Percentiles rank a stretch among this genome's conserved stretches.
Evolutionary conservation across 2,113 vertebrate species (phyloP).

Genomic region (Nestor notabilis): DNA sequence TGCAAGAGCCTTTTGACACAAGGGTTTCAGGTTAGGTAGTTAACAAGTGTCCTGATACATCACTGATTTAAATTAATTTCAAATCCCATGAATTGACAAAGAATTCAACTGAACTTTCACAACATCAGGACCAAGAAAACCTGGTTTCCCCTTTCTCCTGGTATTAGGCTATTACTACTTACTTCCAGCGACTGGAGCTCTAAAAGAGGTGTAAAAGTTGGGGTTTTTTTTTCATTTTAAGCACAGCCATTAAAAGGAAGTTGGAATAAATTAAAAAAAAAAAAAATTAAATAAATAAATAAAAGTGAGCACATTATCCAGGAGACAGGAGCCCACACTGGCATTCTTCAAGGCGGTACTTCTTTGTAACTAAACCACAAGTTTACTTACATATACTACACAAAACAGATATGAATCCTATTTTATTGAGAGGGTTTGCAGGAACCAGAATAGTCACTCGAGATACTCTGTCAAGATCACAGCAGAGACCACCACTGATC

Average conservation of each 20-base stretch:
- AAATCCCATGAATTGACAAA: not conserved
- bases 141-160: not conserved
- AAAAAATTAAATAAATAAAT: no score
- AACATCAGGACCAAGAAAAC: not conserved
- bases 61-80: not conserved
- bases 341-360: not conserved
- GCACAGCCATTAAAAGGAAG: not conserved
- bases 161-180: not conserved
- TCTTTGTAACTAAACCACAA: not conserved
- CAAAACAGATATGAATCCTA: not conserved
- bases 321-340: not conserved
- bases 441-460: not conserved
- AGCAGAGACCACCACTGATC: not conserved
- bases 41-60: not conserved
- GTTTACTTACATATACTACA: not conserved
- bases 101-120: not conserved
- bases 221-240: not conserved
- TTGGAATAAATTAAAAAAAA: not conserved
- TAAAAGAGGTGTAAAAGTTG: not conserved
- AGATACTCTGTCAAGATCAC: not conserved
- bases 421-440: not conserved
- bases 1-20: not conserved
- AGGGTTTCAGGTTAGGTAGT: not conserved
- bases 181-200: not conserved
- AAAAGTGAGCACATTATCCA: not conserved